These are phyloP conservation scores for Dufourea novaeangliae DNA, from an alignment of 1,140 invertebrate species.

Conservation along the genomic window DNA sequence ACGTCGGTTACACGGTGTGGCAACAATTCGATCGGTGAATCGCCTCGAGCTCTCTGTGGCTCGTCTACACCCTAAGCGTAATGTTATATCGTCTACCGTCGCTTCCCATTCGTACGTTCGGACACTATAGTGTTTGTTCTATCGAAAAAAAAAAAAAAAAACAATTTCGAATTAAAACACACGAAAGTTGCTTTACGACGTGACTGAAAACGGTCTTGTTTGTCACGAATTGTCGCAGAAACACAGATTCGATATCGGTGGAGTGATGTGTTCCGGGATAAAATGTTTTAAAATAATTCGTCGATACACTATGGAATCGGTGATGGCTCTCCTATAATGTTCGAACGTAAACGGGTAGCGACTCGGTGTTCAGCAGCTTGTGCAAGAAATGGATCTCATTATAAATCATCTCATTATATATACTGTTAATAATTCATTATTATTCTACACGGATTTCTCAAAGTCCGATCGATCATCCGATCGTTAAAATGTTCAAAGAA, in stretches of 20 bases:
- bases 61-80: slow-evolving; percentile 29
- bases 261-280: too few species aligned
- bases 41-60: not conserved
- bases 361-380: slow-evolving; percentile 24
- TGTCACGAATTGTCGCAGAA: too few species aligned
- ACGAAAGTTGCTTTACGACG: too few species aligned
- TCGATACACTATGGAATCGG: not conserved
- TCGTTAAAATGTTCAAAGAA: not conserved
- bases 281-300: too few species aligned
- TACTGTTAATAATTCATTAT: not conserved
- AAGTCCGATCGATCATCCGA: not conserved
- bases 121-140: not conserved
- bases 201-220: too few species aligned
- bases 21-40: slow-evolving; percentile 35
- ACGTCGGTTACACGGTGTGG: slow-evolving; percentile 31
- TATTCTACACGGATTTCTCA: not conserved
- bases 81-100: not conserved
- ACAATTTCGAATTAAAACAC: too few species aligned
- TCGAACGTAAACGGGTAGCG: not conserved
- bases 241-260: too few species aligned
- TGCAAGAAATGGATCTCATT: slow-evolving; percentile 7
- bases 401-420: not conserved
- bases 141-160: too few species aligned
- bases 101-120: not conserved
- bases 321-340: not conserved